Conservation (phyloP, 2,888 invertebrate genomes). For the Camponotus fellah region DNA sequence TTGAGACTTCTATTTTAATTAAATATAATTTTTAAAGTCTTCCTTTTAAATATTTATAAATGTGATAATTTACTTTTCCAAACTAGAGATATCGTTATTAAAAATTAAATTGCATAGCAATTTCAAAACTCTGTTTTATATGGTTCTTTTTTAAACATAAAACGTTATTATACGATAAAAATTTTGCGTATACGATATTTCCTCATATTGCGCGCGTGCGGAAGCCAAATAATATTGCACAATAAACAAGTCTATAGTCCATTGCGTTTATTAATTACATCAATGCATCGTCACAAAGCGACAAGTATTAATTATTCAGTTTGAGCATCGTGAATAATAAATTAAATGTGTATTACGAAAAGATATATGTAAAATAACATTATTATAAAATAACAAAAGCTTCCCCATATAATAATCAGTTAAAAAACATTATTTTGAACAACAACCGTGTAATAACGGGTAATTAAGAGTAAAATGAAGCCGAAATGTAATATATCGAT, state of each 20-base stretch:
- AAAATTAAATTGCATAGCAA: constrained; percentile 7
- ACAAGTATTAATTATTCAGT: constrained; percentile 51
- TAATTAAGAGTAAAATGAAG: constrained; percentile 36
- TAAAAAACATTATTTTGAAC: constrained; percentile 21
- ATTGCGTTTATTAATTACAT: constrained; percentile 55
- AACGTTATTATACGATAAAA: constrained; percentile 38
- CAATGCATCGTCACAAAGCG: constrained; percentile 44
- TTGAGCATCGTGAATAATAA: constrained; percentile 38
- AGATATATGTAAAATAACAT: constrained; percentile 36
- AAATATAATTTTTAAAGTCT: constrained; percentile 9
- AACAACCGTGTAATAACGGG: not conserved
- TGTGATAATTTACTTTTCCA: constrained; percentile 12
- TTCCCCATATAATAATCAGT: not conserved
- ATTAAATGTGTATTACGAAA: constrained; percentile 46
- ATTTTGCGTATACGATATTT: constrained; percentile 20
- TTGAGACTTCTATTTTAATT: not conserved
- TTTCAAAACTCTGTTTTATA: constrained; percentile 3
- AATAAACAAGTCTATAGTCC: constrained; percentile 45
- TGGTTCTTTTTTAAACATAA: constrained; percentile 10
- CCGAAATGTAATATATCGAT: not conserved
- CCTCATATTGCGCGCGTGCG: not conserved
- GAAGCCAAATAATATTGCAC: constrained; percentile 50
- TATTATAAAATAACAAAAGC: constrained; percentile 43
- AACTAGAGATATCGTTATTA: constrained; percentile 50
- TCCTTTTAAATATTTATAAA: not conserved